A percentile compares a stretch with the other conserved stretches of the same genome.
phyloP scores from a whole-genome alignment of 1,140 invertebrate genomes.

The Rhopalosiphum padi region DNA sequence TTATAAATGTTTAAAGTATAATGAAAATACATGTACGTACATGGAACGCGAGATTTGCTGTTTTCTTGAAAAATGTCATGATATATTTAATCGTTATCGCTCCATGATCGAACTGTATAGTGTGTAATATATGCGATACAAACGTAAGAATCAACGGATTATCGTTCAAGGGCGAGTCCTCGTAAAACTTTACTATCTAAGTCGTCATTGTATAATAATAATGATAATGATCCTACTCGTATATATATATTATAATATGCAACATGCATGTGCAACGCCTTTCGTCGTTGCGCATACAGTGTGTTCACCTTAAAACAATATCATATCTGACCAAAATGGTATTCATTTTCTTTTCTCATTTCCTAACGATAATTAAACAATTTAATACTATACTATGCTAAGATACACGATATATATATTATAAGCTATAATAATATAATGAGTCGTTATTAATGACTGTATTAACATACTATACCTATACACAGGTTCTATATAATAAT shows the following conservation, averaged over 20 bases:
- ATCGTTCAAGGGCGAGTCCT: background rate
- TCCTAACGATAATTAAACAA: background rate
- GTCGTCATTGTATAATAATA: background rate
- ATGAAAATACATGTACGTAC: background rate
- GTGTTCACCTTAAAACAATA: background rate
- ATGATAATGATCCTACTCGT: background rate
- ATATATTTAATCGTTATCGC: background rate
- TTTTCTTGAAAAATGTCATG: background rate
- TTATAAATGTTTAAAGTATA: background rate
- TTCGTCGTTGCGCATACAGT: background rate
- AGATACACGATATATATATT: background rate
- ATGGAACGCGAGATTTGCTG: background rate
- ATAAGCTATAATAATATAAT: background rate
- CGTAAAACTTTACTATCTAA: background rate
- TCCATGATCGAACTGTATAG: background rate
- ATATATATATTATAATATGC: background rate
- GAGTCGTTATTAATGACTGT: background rate
- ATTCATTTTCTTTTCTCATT: background rate
- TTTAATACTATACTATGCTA: background rate
- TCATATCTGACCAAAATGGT: background rate
- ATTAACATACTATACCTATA: background rate
- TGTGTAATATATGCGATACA: background rate
- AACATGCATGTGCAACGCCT: background rate
- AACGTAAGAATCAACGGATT: background rate
- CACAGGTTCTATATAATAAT: background rate